A percentile compares a stretch with the other conserved stretches of the same genome.
Conservation (phyloP, 2,113 vertebrate species). For the Colossoma macropomum region DNA sequence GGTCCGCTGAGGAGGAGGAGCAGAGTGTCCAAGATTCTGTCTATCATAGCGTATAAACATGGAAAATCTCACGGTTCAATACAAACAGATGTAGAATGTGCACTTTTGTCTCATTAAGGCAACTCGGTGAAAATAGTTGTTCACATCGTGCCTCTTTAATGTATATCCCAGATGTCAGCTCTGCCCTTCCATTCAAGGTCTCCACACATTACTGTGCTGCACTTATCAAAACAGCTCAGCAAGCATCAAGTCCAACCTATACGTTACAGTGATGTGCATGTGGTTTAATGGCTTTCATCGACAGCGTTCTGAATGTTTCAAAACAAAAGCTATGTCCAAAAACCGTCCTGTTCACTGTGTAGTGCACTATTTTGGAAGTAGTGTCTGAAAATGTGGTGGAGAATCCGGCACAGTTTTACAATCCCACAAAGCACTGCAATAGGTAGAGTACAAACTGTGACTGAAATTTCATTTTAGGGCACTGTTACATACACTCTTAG, state of each 20-base stretch:
- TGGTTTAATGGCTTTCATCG: conserved; percentile 17
- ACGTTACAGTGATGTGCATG: background rate
- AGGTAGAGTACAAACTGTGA: background rate
- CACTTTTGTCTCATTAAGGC: conserved; percentile 63
- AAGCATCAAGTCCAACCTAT: background rate
- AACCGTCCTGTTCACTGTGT: background rate
- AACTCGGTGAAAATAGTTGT: conserved; percentile 50
- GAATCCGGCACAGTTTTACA: background rate
- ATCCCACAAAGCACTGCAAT: background rate
- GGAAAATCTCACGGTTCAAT: conserved; percentile 63
- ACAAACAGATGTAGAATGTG: conserved; percentile 66
- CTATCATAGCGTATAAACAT: conserved; percentile 60
- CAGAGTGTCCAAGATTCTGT: conserved; percentile 61
- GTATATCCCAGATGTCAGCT: conserved; percentile 57
- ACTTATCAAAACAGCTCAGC: conserved; percentile 26
- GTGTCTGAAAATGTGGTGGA: background rate
- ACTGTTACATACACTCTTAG: background rate
- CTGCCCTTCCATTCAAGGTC: conserved; percentile 43
- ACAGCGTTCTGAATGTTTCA: background rate
- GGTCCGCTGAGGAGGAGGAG: conserved; percentile 51
- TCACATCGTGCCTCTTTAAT: conserved; percentile 50
- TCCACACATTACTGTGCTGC: conserved; percentile 37
- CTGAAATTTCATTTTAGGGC: background rate
- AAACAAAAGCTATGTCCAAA: background rate
- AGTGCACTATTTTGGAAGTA: background rate